Base-by-base conservation (phyloP, 2,797 vertebrate genomes). In the Eremophila alpestris region DNA sequence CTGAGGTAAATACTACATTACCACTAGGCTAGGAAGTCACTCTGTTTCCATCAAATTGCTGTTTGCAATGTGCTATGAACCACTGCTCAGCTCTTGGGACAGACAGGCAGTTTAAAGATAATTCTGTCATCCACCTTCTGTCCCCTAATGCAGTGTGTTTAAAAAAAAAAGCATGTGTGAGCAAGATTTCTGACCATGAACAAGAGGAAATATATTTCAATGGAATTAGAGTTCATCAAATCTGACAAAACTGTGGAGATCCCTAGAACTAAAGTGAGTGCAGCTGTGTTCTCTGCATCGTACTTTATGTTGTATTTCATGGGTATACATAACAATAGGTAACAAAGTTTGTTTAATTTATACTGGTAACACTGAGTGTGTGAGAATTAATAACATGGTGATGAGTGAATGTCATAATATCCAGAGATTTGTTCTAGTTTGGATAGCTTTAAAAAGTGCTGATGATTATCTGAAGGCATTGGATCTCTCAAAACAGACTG, bases 371-470 rank as follows among this genome's bases (percentile, higher is more conserved):
- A 24, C 36, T 13, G 41, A 74, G 7, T 68, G 21, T 60, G 58
- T 58, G 41, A 89, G 76, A 84, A 83, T 80, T 81, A 79, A 36
- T 43, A 86, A 51, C 38, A 12, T 23, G 24, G 69, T 85, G 84
- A 94, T 85, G 88, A 76, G 77, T 71, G 80, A 80, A 71, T 85
- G 38, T 74, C 56, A 82, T 90, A 90, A 79, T 69, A 59, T 62
- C 83, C 60, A 54, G 84, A 80, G 26, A 5, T 75, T 83, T 90
- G 18, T 68, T 94, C 41, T 60, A 41, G 30, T 55, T 64, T 82
- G 75, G 49, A 78, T 41, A 77, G 73, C 67, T 89, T 60, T 78
- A 90, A 77, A 84, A 93, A 29, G 23, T 24, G 26, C 38, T 83
- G 78, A 87, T 92, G 55, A 60, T 71, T 23, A 65, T 82, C 70